Evolutionary conservation across 1,140 invertebrate species (phyloP).

Genomic region (Fopius arisanus): DNA sequence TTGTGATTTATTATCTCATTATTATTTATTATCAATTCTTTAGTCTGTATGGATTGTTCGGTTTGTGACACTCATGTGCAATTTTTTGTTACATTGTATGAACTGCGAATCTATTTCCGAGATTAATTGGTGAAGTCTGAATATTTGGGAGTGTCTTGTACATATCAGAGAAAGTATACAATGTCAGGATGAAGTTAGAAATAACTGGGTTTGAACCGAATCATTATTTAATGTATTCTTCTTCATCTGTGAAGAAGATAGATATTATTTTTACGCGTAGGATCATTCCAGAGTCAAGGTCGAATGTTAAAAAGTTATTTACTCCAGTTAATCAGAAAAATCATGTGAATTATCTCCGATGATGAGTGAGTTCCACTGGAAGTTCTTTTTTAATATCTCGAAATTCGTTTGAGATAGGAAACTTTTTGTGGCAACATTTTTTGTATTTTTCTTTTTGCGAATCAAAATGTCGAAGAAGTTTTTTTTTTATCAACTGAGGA

Average conservation of each 20-base stretch:
- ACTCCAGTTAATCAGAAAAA: background rate
- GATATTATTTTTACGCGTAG: no score
- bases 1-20: conserved; percentile 45
- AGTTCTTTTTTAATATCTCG: background rate
- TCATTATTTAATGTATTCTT: background rate
- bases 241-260: no score
- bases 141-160: no score
- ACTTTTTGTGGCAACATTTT: background rate
- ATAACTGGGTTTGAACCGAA: background rate
- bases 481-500: background rate
- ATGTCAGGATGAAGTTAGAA: no score
- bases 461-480: background rate
- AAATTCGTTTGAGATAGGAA: background rate
- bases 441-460: background rate
- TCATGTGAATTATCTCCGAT: background rate
- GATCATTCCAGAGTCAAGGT: no score
- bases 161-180: no score
- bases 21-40: conserved; percentile 42
- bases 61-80: background rate
- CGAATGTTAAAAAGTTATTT: no score
- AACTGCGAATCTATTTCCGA: background rate
- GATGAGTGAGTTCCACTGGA: background rate
- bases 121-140: no score
- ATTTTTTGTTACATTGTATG: background rate
- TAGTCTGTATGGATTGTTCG: background rate